Evolutionary conservation across 2,888 invertebrate genomes (phyloP), one percentile per base, ranked within the genome.

Genomic region (Drosophila subsilvestris): DNA sequence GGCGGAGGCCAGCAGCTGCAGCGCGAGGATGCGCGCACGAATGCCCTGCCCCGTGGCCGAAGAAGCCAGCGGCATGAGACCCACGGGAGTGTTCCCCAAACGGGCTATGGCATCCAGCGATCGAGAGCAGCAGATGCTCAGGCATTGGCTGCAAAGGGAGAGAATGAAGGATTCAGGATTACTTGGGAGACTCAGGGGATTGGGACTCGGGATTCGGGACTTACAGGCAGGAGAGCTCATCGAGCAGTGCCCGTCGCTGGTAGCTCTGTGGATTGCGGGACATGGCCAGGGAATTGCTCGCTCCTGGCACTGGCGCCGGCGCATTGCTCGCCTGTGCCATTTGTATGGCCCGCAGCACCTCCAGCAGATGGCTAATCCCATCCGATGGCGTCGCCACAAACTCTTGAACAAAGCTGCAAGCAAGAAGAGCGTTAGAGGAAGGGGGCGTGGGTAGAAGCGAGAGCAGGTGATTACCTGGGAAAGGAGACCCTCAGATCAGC

Each of bases 21-120:
- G 93, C 10, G 98, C 96, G 73, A 98, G 93, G 55, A 97, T 95
- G 80, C 97, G 94, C 17, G 96, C 96, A 82, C 97, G 95, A 90
- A 97, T 97, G 70, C 97, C 96, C 72, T 97, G 96, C 57, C 97
- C 97, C 93, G 97, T 97, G 89, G 97, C 96, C 92, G 97, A 96
- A 14, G 96, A 96, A 6, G 97, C 96, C 29, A 97, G 93, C 0
- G 97, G 96, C 92, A 97, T 96, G 12, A 97, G 94, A 8, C 97
- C 97, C 18, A 96, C 95, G 7, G 96, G 95, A 12, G 96, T 95
- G 12, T 95, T 93, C 18, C 96, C 95, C 79, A 97, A 92, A 72
- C 96, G 94, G 60, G 96, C 93, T 45, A 96, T 95, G 56, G 97
- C 96, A 90, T 97, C 97, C 49, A 95, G 93, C 87, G 96, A 96